Evolutionary conservation across 2,797 vertebrate species (phyloP).

Genomic region (Salmo trutta): DNA sequence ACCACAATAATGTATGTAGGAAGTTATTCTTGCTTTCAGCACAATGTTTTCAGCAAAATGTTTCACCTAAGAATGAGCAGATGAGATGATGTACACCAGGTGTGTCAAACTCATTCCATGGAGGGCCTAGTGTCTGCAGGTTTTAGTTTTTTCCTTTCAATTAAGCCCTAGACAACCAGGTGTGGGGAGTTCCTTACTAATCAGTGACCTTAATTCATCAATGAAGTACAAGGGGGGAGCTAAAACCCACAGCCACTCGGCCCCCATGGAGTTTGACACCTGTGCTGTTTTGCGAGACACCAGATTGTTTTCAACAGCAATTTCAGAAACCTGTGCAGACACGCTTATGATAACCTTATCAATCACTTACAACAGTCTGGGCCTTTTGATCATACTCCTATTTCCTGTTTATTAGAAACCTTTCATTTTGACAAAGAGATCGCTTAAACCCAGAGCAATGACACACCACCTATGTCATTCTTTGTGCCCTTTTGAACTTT

Average conservation of each 20-base stretch:
- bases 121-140: too few species aligned
- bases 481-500: neutral
- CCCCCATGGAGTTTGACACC: too few species aligned
- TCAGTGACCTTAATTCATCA: too few species aligned
- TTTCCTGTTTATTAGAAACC: slow-evolving; percentile 57
- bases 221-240: too few species aligned
- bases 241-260: too few species aligned
- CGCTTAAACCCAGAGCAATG: slow-evolving; percentile 15
- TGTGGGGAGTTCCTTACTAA: too few species aligned
- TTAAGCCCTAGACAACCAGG: too few species aligned
- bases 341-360: slow-evolving; percentile 64
- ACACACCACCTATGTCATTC: slow-evolving; percentile 5
- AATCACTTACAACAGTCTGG: slow-evolving; percentile 56
- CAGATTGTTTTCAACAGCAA: slow-evolving; percentile 48
- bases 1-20: too few species aligned
- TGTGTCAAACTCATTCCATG: too few species aligned
- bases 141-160: too few species aligned
- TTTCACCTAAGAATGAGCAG: slow-evolving; percentile 35
- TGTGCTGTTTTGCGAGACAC: slow-evolving; percentile 27
- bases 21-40: neutral
- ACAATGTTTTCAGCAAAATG: slow-evolving; percentile 14
- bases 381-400: slow-evolving; percentile 24
- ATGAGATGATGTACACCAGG: neutral
- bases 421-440: slow-evolving; percentile 75
- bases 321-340: slow-evolving; percentile 47